phyloP scores from a whole-genome alignment of 2,888 invertebrate species.

The Julus scandinavius region DNA sequence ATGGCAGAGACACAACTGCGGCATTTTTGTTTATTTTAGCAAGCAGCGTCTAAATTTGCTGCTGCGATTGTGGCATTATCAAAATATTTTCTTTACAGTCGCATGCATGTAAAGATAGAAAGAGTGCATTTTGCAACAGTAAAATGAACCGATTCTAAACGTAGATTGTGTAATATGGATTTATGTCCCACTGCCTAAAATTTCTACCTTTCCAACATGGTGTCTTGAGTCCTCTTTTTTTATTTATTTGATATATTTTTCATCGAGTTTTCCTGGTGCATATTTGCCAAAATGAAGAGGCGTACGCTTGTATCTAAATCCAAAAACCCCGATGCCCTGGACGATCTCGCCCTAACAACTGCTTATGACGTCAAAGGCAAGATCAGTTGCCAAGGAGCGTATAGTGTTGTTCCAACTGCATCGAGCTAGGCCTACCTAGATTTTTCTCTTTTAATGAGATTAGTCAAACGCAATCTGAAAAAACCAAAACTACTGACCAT shows the following conservation, averaged over 20 bases:
- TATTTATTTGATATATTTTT: no score
- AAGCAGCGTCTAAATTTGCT: neutral
- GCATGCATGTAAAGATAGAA: no score
- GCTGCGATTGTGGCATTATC: conserved; percentile 37
- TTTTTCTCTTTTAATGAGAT: conserved; percentile 25
- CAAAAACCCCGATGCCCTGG: neutral
- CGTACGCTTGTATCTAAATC: neutral
- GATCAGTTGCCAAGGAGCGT: conserved; percentile 31
- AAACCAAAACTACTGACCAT: neutral
- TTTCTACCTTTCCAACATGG: neutral
- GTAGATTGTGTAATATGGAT: conserved; percentile 13
- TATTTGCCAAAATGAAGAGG: conserved; percentile 37
- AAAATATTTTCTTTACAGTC: conserved; percentile 28
- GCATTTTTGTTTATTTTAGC: neutral
- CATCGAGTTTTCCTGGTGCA: neutral
- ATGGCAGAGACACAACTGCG: neutral
- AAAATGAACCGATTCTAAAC: conserved; percentile 25
- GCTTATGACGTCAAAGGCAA: conserved; percentile 40
- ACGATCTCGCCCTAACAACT: conserved; percentile 46
- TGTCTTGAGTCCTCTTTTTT: no score
- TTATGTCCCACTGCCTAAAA: neutral
- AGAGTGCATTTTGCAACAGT: neutral
- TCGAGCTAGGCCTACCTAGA: neutral
- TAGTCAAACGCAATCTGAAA: neutral
- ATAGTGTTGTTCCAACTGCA: neutral